Evolutionary conservation across 2,888 invertebrate genomes (phyloP), one percentile per base, ranked within the genome.

Genomic region (Dicyrtomina minuta): DNA sequence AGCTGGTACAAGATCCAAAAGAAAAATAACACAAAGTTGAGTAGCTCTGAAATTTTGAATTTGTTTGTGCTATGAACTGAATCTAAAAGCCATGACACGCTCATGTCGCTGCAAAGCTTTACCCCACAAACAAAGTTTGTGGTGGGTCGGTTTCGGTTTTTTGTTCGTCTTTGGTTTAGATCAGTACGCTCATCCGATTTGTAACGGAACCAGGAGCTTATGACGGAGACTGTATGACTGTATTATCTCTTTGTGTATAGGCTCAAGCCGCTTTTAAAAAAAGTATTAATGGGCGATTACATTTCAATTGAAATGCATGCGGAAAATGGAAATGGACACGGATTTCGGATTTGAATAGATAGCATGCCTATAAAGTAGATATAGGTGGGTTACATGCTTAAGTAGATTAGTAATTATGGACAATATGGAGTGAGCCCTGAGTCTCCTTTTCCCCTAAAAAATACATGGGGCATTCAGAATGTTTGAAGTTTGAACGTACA

Each of bases 251-350:
- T 51, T 51, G 51, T 22, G 17, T n/a, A n/a, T n/a, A n/a, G 41
- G 17, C 5, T 12, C 43, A 46, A 24, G 46, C 24, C 61, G 46
- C 24, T 61, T 61, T 61, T n/a, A n/a, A 61, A 61, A 61, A 61
- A 61, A 27, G 61, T 46, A 61, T 61, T 61, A 61, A 61, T 61
- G 61, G 61, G 61, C 46, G 60, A 61, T 61, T 61, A 61, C 33
- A 33, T 33, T 33, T 5, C 33, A 33, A 46, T 61, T 61, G 46
- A 33, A 61, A 61, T 61, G 44, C 61, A 61, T 58, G 33, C 33
- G 33, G 33, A 3, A 33, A 33, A 33, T 33, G 33, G 8, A 8
- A 33, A 33, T 33, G 33, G 33, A 33, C 33, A n/a, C n/a, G n/a
- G n/a, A n/a, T n/a, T n/a, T n/a, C n/a, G n/a, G n/a, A n/a, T n/a